Base-by-base conservation (phyloP, 2,797 vertebrate genomes). In the Pampus argenteus region DNA sequence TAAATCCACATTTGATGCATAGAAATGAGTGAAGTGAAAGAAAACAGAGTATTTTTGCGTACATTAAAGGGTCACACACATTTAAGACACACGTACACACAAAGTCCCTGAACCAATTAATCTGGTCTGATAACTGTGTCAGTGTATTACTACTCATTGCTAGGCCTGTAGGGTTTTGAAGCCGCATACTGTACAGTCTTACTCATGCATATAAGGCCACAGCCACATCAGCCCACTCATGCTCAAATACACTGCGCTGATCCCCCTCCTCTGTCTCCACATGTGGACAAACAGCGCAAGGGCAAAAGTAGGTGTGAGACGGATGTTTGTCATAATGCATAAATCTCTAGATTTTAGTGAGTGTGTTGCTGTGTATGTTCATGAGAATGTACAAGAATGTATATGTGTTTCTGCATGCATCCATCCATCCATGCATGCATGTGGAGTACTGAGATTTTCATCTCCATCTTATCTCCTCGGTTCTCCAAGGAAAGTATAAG, bases 81-180 rank as follows among this genome's bases (percentile, higher is more conserved):
- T 49, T 29, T 23, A 67, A 48, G 14, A 57, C 22, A 81, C 68
- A 66, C 40, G 38, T 6, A 65, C 65, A 66, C 62, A 76, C 54
- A 36, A 51, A 56, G 44, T 78, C 79, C 67, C 66, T 78, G 74
- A 83, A 70, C 85, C 66, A 80, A 88, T 93, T 91, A 92, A 78
- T 88, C 66, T 80, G 86, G 82, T 90, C 81, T 83, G 79, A 88
- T 92, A 93, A 93, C 89, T 92, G 91, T 94, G 91, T 91, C 90
- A 93, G 86, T 90, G 88, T 88, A 82, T 84, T 90, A 90, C 75
- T 74, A 70, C 75, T 60, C 79, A 69, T 67, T 28, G 54, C 71
- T n/a, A 52, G 42, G 83, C 87, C 92, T 86, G 70, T 25, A 71
- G 90, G 92, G 75, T 54, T 80, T 78, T 70, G 40, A 71, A 82